Evolutionary conservation across 2,888 invertebrate genomes (phyloP), one percentile per base, ranked within the genome.

Genomic region (Eupithecia dodoneata): DNA sequence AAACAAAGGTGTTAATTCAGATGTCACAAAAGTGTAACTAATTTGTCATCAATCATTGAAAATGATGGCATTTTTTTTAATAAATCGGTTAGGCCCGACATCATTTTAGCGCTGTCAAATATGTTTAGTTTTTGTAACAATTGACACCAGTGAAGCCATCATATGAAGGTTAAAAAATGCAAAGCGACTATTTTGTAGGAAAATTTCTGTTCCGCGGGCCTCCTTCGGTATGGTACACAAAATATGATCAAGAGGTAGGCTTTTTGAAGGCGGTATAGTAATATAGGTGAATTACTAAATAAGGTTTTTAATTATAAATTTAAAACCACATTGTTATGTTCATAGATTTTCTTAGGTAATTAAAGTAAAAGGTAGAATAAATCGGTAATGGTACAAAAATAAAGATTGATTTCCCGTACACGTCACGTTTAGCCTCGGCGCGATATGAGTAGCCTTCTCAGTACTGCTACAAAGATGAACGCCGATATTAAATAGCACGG

Each of bases 401-500:
- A 15, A 42, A 6, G 15, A 18, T 63, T 42, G 42, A 7, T 66
- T 69, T 45, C 10, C 47, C 47, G 49, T 47, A 30, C 18, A 12
- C 45, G 70, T n/a, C 12, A 13, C 45, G 69, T 70, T 49, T 49
- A 18, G 49, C 12, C 45, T 47, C 70, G 45, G n/a, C 45, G 30
- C 12, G 7, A 13, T 9, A 45, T 70, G 0, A 47, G 5, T 49
- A 18, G 12, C 47, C 6, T 70, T 45, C 30, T n/a, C 7, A 75
- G 88, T 88, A 92, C 90, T 86, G 89, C 88, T 85, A 83, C 85
- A 85, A 84, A 85, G 84, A 84, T 73, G 82, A 84, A 66, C 83
- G 81, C 81, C 85, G 87, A 90, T 91, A 92, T 92, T 91, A 91
- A 83, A 82, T 82, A 82, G 79, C 78, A 80, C 80, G 81, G 78